Evolutionary conservation across 2,113 vertebrate genomes (phyloP), one percentile per base, ranked within the genome.

Genomic region (Melanerpes aurifrons): DNA sequence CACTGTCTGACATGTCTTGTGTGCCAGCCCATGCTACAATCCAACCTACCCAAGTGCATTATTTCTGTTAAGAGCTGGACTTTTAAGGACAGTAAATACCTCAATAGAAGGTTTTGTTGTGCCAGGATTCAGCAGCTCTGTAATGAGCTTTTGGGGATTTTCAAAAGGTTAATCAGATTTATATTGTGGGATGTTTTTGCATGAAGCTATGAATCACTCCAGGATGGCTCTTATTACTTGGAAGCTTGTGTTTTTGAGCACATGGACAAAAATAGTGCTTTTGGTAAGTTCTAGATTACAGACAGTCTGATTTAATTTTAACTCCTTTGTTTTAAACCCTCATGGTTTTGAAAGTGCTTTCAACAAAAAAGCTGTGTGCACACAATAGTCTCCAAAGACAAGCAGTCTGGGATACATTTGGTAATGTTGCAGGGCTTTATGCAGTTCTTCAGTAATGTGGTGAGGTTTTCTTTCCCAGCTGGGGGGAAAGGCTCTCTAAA

Each of bases 161-260:
- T 96, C 95, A 91, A 94, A 94, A 96, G 95, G 95, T 96, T 96
- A 97, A 95, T 91, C 92, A 71, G 92, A 97, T 96, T 95, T 97
- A 91, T 96, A 72, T 96, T 91, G 93, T 96, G 87, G 87, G 94
- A 93, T 97, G 95, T 94, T 97, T 96, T 96, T 96, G 76, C 89
- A 97, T 95, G 92, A 95, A 95, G 89, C 84, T 95, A 94, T 97
- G 96, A 96, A 93, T 97, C 95, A 96, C 45, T 93, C 75, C 69
- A 47, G 89, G 96, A 93, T 95, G 93, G 86, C 71, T 94, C 85
- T 86, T 94, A 93, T 96, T 96, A 96, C 94, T 94, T 96, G 79
- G 83, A 90, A 94, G 50, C 9, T 15, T 45, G 0, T 92, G 84
- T 89, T 96, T 94, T 85, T 94, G 78, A 95, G 92, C 93, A 91